A percentile compares a stretch with the other conserved stretches of the same genome.
Evolutionary conservation across 2,888 invertebrate genomes (phyloP).

Genomic region (Drosophila emarginata): DNA sequence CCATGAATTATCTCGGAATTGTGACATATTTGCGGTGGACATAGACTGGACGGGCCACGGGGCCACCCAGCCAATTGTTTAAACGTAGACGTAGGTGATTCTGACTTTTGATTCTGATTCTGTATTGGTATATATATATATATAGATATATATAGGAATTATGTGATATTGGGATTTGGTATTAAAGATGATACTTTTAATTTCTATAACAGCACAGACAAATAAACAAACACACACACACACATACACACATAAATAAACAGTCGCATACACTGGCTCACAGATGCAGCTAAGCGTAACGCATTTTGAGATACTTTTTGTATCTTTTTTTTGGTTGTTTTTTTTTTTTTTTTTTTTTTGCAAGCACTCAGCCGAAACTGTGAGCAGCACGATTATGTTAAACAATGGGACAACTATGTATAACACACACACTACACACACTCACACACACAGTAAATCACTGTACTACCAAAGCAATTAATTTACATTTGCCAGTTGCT

Average conservation of each 20-base stretch:
- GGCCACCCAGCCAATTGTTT: conserved; percentile 30
- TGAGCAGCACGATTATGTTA: conserved; percentile 45
- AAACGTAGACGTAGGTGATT: neutral
- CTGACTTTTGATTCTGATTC: conserved; percentile 26
- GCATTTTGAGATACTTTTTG: conserved; percentile 59
- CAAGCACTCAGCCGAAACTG: conserved; percentile 48
- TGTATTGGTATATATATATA: conserved; percentile 35
- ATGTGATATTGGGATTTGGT: conserved; percentile 45
- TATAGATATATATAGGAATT: conserved; percentile 19
- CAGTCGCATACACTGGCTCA: neutral
- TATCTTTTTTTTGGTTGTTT: conserved; percentile 22
- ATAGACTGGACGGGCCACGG: conserved; percentile 13
- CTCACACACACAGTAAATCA: neutral
- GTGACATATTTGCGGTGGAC: conserved; percentile 75
- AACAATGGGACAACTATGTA: conserved; percentile 41
- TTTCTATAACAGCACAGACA: conserved; percentile 33
- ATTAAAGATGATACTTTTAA: conserved; percentile 68
- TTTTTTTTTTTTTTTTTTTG: conserved; percentile 22
- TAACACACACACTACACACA: conserved; percentile 13
- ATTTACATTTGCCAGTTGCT: conserved; percentile 42
- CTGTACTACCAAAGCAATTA: conserved; percentile 36
- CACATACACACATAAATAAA: conserved; percentile 1
- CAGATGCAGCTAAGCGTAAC: conserved; percentile 69
- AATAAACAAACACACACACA: conserved; percentile 11
- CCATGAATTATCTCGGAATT: conserved; percentile 82